Evolutionary conservation across 2,888 invertebrate species (phyloP).

Genomic region (Drosophila gaucha): DNA sequence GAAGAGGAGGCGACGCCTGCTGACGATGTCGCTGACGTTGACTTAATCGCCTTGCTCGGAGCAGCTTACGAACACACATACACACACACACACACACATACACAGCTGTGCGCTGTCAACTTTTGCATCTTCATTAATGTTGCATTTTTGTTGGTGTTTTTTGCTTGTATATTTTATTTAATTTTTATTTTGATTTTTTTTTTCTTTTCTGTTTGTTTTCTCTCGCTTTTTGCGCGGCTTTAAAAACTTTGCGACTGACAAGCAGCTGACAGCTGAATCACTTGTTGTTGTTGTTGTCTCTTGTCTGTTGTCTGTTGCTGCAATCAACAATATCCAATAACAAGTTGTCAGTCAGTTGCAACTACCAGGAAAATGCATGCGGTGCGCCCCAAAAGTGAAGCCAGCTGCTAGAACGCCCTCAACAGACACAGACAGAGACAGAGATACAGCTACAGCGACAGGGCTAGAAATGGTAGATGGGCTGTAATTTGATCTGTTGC

Average conservation of each 20-base stretch:
- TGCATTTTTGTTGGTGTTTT: constrained; percentile 41
- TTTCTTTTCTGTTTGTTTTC: constrained; percentile 17
- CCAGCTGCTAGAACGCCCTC: constrained; percentile 17
- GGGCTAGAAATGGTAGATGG: background rate
- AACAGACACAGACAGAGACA: constrained; percentile 3
- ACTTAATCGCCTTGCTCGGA: constrained; percentile 65
- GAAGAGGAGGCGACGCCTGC: constrained; percentile 51
- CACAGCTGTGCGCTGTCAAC: constrained; percentile 67
- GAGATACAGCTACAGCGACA: constrained; percentile 2
- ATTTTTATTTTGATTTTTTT: constrained; percentile 19
- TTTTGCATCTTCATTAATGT: constrained; percentile 79
- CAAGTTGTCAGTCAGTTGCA: constrained; percentile 57
- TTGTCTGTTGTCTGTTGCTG: constrained; percentile 34
- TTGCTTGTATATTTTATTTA: constrained; percentile 8
- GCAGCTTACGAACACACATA: constrained; percentile 48
- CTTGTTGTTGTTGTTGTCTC: constrained; percentile 24
- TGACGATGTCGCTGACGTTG: constrained; percentile 55
- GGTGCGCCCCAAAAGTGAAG: constrained; percentile 4
- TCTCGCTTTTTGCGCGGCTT: constrained; percentile 36
- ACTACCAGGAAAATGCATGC: constrained; percentile 52
- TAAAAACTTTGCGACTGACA: constrained; percentile 51
- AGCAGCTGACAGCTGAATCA: constrained; percentile 54
- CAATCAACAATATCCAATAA: constrained; percentile 71
- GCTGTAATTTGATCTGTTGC: constrained; percentile 49
- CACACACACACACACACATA: constrained; percentile 21